Evolutionary conservation across 2,113 vertebrate species (phyloP).

Genomic region (Aepyceros melampus): DNA sequence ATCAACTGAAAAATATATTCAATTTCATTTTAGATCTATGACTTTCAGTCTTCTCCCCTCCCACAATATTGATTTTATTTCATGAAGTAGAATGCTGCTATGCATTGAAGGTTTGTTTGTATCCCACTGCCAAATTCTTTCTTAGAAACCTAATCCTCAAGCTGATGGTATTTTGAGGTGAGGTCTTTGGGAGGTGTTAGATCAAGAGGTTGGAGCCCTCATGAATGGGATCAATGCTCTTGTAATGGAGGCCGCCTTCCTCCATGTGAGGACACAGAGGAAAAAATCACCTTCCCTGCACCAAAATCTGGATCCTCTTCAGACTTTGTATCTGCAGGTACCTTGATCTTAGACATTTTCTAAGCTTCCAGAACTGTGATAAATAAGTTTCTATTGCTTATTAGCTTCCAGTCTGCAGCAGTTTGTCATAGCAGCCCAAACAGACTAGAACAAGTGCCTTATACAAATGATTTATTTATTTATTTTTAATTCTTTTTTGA

Average conservation of each 20-base stretch:
- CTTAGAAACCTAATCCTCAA: neutral
- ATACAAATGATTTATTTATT: neutral
- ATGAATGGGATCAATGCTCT: neutral
- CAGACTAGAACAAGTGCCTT: neutral
- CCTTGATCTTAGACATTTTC: neutral
- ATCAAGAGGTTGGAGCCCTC: neutral
- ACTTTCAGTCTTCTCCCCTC: neutral
- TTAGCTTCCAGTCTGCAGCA: neutral
- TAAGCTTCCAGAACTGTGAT: neutral
- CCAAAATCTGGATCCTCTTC: neutral
- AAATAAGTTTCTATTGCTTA: neutral
- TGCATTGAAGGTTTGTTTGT: neutral
- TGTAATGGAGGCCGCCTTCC: neutral
- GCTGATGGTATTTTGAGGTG: neutral
- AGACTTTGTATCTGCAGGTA: neutral
- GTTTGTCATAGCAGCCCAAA: neutral
- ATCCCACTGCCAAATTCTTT: neutral
- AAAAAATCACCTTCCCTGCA: neutral
- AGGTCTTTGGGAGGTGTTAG: neutral
- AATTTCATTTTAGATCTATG: constrained; percentile 43
- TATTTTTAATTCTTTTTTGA: neutral
- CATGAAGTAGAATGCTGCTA: neutral
- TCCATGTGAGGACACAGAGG: neutral
- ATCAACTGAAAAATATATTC: neutral
- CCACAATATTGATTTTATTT: constrained; percentile 53